phyloP scores from a whole-genome alignment of 2,113 vertebrate species.

The Chelonoidis abingdonii region DNA sequence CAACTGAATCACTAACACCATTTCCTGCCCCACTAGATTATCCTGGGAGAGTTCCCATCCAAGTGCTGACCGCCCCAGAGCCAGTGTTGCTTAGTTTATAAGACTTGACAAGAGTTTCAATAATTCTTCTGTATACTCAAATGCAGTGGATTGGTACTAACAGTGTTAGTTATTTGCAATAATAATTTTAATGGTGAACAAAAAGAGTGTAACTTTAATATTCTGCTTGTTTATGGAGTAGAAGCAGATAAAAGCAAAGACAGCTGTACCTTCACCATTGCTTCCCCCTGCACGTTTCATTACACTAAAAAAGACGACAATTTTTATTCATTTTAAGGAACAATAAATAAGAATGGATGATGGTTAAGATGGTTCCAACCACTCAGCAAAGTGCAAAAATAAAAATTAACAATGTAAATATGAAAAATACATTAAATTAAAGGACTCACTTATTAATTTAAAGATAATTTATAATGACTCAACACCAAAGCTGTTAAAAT shows the following conservation, averaged over 20 bases:
- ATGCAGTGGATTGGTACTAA: neutral
- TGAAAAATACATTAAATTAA: neutral
- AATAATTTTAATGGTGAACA: neutral
- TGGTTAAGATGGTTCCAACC: neutral
- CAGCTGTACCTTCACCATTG: neutral
- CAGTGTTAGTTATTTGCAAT: neutral
- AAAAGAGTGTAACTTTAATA: neutral
- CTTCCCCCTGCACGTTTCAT: neutral
- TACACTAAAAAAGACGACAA: neutral
- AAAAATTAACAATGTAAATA: neutral
- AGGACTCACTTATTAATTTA: neutral
- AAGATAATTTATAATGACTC: neutral
- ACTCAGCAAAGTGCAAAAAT: neutral
- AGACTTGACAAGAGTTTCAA: neutral
- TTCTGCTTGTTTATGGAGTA: neutral
- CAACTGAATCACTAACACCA: fast-evolving
- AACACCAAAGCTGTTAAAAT: neutral
- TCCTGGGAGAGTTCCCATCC: fast-evolving
- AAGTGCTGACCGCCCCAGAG: neutral
- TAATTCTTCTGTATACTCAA: neutral
- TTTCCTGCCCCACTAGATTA: fast-evolving
- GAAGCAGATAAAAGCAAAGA: neutral
- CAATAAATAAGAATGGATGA: neutral
- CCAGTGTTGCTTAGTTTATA: neutral
- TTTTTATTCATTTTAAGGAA: neutral